Conservation (phyloP, 2,113 vertebrate species). For the Neofelis nebulosa region DNA sequence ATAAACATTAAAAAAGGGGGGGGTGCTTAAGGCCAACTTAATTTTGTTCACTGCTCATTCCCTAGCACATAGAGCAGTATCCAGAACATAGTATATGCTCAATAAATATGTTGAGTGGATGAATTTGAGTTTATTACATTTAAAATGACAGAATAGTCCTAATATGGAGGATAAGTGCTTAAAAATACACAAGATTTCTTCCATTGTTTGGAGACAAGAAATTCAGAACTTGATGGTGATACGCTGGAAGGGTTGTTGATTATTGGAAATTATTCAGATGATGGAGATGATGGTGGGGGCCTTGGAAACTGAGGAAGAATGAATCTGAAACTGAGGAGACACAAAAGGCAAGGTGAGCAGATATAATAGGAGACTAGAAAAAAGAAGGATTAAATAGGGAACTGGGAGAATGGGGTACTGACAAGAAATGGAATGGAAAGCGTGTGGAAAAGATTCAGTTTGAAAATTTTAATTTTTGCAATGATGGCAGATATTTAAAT, state of each 20-base stretch:
- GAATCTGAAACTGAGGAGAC: background rate
- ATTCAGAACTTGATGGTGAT: background rate
- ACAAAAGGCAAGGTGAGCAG: background rate
- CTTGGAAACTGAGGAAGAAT: background rate
- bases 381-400: background rate
- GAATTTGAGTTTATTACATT: background rate
- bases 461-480: conserved; percentile 42
- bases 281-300: background rate
- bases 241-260: background rate
- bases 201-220: background rate
- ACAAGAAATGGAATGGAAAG: background rate
- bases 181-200: background rate
- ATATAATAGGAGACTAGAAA: background rate
- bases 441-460: background rate
- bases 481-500: background rate
- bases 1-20: too few species aligned
- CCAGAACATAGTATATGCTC: background rate
- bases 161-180: background rate
- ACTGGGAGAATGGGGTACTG: background rate
- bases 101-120: background rate
- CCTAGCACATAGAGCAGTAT: background rate
- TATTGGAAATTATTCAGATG: background rate
- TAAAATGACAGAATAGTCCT: conserved; percentile 13
- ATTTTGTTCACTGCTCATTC: background rate
- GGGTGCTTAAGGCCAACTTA: background rate